Evolutionary conservation across 2,797 vertebrate species (phyloP).

Genomic region (Cirrhinus molitorella): DNA sequence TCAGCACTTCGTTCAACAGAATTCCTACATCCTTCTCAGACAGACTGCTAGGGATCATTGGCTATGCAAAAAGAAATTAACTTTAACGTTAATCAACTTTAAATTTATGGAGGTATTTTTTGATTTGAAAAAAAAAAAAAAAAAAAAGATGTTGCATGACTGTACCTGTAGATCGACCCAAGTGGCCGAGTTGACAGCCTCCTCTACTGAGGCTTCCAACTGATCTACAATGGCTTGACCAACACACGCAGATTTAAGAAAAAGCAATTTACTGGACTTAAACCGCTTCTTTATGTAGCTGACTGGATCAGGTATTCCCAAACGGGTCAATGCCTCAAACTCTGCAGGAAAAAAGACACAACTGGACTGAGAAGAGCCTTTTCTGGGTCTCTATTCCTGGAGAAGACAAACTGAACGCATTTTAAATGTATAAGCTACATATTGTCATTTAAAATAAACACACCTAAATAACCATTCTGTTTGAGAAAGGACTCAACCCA

Average conservation of each 20-base stretch:
- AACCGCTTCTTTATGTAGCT: slow-evolving; percentile 92
- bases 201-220: slow-evolving; percentile 94
- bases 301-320: slow-evolving; percentile 92
- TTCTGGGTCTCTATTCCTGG: not conserved
- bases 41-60: slow-evolving; percentile 90
- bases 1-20: slow-evolving; percentile 91
- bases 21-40: slow-evolving; percentile 88
- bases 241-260: slow-evolving; percentile 88
- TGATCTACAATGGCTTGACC: slow-evolving; percentile 90
- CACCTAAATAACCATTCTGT: slow-evolving; percentile 95
- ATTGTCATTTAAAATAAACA: too few species aligned
- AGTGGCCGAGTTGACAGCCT: slow-evolving; percentile 88
- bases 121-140: not conserved
- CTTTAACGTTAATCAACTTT: not conserved
- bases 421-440: slow-evolving; percentile 2
- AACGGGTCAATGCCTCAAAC: slow-evolving; percentile 89
- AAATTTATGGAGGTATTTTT: not conserved
- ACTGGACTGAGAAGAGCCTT: not conserved
- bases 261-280: slow-evolving; percentile 86
- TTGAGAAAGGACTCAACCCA: slow-evolving; percentile 97
- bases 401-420: not conserved
- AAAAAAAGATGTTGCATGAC: too few species aligned
- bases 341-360: slow-evolving; percentile 75
- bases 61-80: slow-evolving; percentile 71
- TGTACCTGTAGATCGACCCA: slow-evolving; percentile 92